Conservation (phyloP, 2,888 invertebrate species). For the Tipula vernalis region DNA sequence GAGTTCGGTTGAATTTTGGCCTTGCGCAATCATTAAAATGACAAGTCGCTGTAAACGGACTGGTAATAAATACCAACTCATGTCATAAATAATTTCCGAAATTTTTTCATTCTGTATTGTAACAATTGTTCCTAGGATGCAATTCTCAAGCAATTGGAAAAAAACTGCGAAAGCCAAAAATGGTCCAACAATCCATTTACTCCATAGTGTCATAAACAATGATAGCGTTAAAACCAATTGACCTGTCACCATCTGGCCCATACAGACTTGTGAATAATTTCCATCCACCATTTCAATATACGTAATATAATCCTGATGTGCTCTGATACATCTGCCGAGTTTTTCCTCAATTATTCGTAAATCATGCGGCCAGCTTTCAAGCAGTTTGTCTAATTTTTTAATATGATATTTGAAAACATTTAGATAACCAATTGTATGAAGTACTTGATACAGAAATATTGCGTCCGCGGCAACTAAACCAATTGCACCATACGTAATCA, state of each 20-base stretch:
- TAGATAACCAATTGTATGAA: not conserved
- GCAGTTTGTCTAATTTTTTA: not conserved
- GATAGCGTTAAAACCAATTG: not conserved
- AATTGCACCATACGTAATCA: not conserved
- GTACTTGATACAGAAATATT: not conserved
- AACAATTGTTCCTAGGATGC: not conserved
- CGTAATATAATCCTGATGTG: not conserved
- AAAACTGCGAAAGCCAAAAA: not conserved
- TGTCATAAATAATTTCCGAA: not conserved
- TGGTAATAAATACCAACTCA: not conserved
- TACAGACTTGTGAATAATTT: not conserved
- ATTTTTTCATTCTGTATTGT: not conserved
- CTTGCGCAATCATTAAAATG: not conserved
- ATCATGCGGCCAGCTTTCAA: not conserved
- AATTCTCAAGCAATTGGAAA: not conserved
- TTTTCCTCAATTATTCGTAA: not conserved
- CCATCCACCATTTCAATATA: not conserved
- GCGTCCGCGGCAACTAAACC: not conserved
- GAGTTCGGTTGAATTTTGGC: not conserved
- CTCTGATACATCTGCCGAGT: not conserved
- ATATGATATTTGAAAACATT: not conserved
- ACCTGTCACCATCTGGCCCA: not conserved
- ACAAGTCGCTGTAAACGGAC: not conserved
- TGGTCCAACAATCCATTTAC: not conserved
- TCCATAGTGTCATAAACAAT: not conserved